Evolutionary conservation across 2,113 vertebrate genomes (phyloP).

Genomic region (Pseudois nayaur): DNA sequence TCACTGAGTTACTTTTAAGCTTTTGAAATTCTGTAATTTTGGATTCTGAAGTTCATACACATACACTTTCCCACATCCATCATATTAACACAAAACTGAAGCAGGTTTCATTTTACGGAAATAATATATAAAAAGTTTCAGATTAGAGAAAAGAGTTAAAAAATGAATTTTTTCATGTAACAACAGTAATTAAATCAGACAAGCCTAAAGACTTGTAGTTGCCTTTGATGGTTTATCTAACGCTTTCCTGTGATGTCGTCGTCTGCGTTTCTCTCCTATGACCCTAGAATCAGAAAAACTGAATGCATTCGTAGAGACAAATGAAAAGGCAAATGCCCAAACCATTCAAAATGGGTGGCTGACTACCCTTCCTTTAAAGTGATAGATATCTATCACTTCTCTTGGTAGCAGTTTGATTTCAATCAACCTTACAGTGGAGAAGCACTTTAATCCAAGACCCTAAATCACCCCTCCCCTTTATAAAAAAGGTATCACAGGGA

Average conservation of each 20-base stretch:
- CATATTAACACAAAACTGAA: not conserved
- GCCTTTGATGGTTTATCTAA: not conserved
- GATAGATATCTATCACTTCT: not conserved
- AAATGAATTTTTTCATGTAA: not conserved
- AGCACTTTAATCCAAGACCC: not conserved
- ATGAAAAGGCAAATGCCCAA: not conserved
- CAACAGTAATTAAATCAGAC: not conserved
- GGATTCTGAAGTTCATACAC: not conserved
- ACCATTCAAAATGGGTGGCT: not conserved
- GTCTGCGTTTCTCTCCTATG: not conserved
- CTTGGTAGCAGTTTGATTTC: not conserved
- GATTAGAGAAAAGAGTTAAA: not conserved
- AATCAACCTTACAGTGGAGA: not conserved
- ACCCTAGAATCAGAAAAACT: not conserved
- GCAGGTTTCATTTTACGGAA: not conserved
- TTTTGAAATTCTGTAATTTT: constrained; percentile 12
- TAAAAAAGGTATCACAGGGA: not conserved
- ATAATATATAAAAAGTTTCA: not conserved
- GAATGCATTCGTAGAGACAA: not conserved
- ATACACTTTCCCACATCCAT: not conserved
- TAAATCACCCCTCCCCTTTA: not conserved
- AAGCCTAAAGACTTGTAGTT: not conserved
- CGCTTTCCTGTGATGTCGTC: not conserved
- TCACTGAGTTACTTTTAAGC: not conserved
- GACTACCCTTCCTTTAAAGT: not conserved